Percentiles rank a stretch among this genome's conserved stretches.
These are phyloP conservation scores for Mizuhopecten yessoensis DNA, from an alignment of 1,140 invertebrate genomes.

Conservation along the genomic window DNA sequence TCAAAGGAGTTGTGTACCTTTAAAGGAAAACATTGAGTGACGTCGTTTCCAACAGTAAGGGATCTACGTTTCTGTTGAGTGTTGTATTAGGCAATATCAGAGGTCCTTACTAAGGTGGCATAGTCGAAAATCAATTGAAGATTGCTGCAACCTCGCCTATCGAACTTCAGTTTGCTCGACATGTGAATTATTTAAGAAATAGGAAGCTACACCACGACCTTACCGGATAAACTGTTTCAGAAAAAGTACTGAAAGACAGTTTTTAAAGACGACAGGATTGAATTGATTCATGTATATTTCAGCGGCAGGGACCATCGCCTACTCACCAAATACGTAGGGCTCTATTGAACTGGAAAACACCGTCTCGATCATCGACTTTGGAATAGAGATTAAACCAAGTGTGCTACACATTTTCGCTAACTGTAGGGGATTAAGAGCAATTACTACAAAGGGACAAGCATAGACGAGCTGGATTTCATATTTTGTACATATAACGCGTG, in stretches of 20 bases:
- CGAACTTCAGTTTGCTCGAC: background rate
- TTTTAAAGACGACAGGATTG: background rate
- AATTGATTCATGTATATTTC: background rate
- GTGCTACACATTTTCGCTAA: constrained; percentile 38
- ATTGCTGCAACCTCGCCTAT: no score
- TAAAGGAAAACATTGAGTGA: background rate
- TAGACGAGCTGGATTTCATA: background rate
- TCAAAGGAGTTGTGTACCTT: background rate
- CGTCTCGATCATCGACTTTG: background rate
- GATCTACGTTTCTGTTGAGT: no score
- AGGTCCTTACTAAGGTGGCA: no score
- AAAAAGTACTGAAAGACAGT: background rate
- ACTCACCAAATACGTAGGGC: background rate
- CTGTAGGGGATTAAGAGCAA: background rate
- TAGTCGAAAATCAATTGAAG: no score
- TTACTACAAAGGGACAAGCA: background rate
- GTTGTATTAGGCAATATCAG: no score
- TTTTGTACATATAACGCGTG: background rate
- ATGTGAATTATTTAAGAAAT: background rate
- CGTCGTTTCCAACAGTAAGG: background rate
- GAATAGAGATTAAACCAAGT: background rate
- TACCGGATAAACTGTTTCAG: background rate
- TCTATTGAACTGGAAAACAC: background rate
- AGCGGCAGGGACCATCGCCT: background rate
- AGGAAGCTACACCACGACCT: background rate